Base-by-base conservation (phyloP, 64 coral and sea anemone genomes). In the Hydrozoanthus tunicans region DNA sequence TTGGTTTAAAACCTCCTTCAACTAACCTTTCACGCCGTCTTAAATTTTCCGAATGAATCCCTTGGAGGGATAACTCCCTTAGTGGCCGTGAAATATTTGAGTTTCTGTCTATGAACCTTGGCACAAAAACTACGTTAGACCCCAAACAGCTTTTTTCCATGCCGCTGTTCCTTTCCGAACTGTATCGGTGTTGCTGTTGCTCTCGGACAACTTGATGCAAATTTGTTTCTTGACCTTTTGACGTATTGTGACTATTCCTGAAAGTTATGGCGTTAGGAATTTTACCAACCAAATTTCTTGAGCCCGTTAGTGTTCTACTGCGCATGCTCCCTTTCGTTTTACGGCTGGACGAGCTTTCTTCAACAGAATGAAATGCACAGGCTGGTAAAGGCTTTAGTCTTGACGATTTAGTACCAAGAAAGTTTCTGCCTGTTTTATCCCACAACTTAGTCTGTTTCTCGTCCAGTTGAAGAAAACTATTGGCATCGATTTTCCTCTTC, bases 1-100 rank as follows among this genome's bases (percentile, higher is more conserved):
- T 17, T 27, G 91, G 91, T 62, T 79, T 77, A 89, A 93, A 93
- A n/a, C 91, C 91, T n/a, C 83, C 91, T 2, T 52, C 70, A 8
- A 25, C 27, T 4, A 93, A 80, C 15, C 89, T 72, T 53, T 80
- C 79, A 14, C 77, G 75, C 91, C 91, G 80, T 56, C 89, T 86
- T 57, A 93, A 72, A 84, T 9, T 62, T 9, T 57, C 23, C 14
- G 6, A 11, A 32, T 25, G 57, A 32, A 51, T 57, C 14, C 17
- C 6, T 65, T 17, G 9, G 58, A 65, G 17, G 11, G 54, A 9
- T 0, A n/a, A 13, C 56, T 64, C 27, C 78, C 17, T 65, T 1
- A 52, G 6, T n/a, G 14, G 27, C 26, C 60, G 62, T 15, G 61
- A 24, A 83, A 67, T 13, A 9, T 61, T 83, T 53, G 32, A 17